Evolutionary conservation across 2,888 invertebrate genomes (phyloP), one percentile per base, ranked within the genome.

Genomic region (Latrodectus hesperus): DNA sequence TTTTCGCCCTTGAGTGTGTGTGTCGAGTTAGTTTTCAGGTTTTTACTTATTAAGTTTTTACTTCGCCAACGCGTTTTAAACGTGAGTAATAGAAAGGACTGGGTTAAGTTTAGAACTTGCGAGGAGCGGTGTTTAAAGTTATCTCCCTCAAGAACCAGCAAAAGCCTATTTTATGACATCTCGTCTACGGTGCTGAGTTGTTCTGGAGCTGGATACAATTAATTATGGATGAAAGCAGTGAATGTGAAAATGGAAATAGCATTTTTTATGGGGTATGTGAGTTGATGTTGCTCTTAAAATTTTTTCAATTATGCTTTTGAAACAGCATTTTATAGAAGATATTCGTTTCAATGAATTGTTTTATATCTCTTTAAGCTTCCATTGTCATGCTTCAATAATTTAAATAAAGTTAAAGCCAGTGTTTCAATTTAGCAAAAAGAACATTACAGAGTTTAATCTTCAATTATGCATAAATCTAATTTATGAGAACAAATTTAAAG

Each of bases 101-200:
- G n/a, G 38, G 72, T 72, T 73, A 80, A 81, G 67, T 73, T 73
- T 65, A 65, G 73, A 72, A 74, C 73, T 26, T 67, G 65, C 64
- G 52, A 14, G 52, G 52, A 26, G 22, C 53, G 26, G 73, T 74
- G 65, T 72, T 81, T 81, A 73, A 73, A 81, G 51, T 73, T 67
- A 52, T 60, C 51, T 78, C 68, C 16, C 38, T n/a, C 16, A 52
- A 12, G 9, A 26, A 26, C 60, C n/a, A n/a, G 17, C 65, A 8
- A 65, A 72, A 74, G 51, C 51, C 14, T 52, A 16, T 75, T 49
- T 75, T 75, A 49, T 60, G 22, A 22, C 51, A 38, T 60, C n/a
- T 60, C 60, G 12, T 60, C 14, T 12, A 60, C n/a, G 12, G 60
- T 60, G 60, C n/a, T 60, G 60, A 60, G 60, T 60, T 60, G 60